Evolutionary conservation across 2,113 vertebrate species (phyloP).

Genomic region (Nansenia antarctica): DNA sequence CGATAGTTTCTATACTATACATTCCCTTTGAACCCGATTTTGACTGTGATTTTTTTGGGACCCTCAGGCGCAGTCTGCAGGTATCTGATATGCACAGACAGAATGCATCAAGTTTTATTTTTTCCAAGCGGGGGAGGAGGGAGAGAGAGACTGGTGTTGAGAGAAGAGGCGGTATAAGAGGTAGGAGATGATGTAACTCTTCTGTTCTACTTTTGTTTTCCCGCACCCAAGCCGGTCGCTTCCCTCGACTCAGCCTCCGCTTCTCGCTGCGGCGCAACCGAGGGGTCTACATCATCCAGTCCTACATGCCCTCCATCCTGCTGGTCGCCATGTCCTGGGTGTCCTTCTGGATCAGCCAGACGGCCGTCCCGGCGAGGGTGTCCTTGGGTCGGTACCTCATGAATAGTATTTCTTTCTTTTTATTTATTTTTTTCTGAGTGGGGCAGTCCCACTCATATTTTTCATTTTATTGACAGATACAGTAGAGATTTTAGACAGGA

Average conservation of each 20-base stretch:
- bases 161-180: neutral
- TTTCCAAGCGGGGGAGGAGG: neutral
- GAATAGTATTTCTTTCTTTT: neutral
- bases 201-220: slow-evolving; percentile 18
- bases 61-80: slow-evolving; percentile 11
- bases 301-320: slow-evolving; percentile 94
- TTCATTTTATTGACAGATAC: no score
- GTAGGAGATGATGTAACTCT: neutral
- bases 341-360: slow-evolving; percentile 98
- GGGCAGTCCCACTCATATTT: no score
- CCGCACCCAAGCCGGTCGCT: slow-evolving; percentile 86
- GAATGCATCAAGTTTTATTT: slow-evolving; percentile 39
- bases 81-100: slow-evolving; percentile 50
- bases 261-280: slow-evolving; percentile 90
- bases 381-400: slow-evolving; percentile 80
- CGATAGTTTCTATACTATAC: no score
- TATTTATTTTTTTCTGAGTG: no score
- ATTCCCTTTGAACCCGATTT: no score
- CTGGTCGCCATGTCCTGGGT: slow-evolving; percentile 99
- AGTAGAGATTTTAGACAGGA: no score
- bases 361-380: slow-evolving; percentile 94
- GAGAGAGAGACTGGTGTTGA: neutral
- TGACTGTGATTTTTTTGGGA: slow-evolving; percentile 29
- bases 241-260: slow-evolving; percentile 91
- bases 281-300: slow-evolving; percentile 98